These are phyloP conservation scores for Ptychobarbus kaznakovi DNA, from an alignment of 2,797 vertebrate species.

Conservation along the genomic window DNA sequence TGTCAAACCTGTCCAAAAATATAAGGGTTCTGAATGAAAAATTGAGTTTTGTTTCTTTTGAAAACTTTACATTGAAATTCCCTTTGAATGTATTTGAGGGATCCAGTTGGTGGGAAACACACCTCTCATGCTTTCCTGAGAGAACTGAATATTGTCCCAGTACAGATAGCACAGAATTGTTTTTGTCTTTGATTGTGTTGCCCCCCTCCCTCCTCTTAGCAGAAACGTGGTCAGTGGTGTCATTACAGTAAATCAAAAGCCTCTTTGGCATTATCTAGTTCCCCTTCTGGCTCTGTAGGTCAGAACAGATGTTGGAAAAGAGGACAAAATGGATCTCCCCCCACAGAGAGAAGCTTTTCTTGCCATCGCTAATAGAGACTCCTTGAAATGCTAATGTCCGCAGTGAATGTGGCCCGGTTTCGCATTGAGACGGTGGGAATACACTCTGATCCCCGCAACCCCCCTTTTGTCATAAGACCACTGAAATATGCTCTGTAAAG, in stretches of 20 bases:
- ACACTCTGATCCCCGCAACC: conserved; percentile 81
- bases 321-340: conserved; percentile 92
- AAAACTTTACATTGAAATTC: neutral
- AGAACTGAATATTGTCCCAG: conserved; percentile 28
- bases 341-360: conserved; percentile 90
- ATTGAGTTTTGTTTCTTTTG: neutral
- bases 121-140: conserved; percentile 29
- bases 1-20: neutral
- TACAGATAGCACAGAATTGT: conserved; percentile 66
- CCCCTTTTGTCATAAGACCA: conserved; percentile 83
- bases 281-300: conserved; percentile 93
- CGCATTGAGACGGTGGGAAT: conserved; percentile 88
- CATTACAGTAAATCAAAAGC: conserved; percentile 92
- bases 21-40: neutral
- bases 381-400: conserved; percentile 96
- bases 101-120: conserved; percentile 40
- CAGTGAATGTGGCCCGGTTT: conserved; percentile 87
- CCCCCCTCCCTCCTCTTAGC: neutral
- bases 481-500: conserved; percentile 83
- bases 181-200: conserved; percentile 70
- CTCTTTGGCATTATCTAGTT: conserved; percentile 88
- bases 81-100: neutral
- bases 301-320: conserved; percentile 94
- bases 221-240: conserved; percentile 66
- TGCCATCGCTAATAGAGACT: conserved; percentile 87